phyloP scores from a whole-genome alignment of 1,140 invertebrate species.

The Saccostrea cuccullata region DNA sequence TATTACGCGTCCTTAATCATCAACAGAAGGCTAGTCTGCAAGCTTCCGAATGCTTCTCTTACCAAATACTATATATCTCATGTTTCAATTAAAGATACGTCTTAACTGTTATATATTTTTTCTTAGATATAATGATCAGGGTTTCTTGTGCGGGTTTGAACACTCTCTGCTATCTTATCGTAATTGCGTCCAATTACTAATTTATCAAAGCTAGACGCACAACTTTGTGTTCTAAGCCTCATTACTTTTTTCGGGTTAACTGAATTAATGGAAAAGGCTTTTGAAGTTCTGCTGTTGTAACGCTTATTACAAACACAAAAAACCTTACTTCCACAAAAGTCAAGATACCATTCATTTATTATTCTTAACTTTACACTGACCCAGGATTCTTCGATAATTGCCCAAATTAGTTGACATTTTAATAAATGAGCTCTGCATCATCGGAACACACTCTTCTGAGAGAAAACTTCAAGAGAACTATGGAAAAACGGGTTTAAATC shows the following conservation, averaged over 20 bases:
- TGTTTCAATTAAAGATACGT: conserved; percentile 28
- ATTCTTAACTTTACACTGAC: conserved; percentile 24
- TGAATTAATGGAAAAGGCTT: conserved; percentile 33
- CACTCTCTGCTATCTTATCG: conserved; percentile 26
- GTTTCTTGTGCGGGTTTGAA: conserved; percentile 26
- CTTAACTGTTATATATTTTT: conserved; percentile 15
- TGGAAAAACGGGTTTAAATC: no score
- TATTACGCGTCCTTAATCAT: neutral
- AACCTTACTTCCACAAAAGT: conserved; percentile 23
- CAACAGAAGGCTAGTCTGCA: neutral
- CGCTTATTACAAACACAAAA: conserved; percentile 26
- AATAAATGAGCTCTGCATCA: conserved; percentile 9
- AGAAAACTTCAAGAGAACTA: neutral
- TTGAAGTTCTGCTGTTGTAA: conserved; percentile 27
- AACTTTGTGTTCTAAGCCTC: conserved; percentile 35
- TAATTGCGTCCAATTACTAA: conserved; percentile 36
- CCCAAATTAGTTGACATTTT: conserved; percentile 28
- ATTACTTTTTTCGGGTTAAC: conserved; percentile 36
- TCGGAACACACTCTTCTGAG: neutral
- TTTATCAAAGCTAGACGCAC: conserved; percentile 33
- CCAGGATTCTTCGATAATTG: conserved; percentile 1
- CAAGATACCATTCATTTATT: conserved; percentile 20
- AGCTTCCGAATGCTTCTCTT: neutral
- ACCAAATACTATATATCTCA: conserved; percentile 28
- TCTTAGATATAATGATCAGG: conserved; percentile 20